phyloP scores from a whole-genome alignment of 2,888 invertebrate species.

The Dermolepida albohirtum region DNA sequence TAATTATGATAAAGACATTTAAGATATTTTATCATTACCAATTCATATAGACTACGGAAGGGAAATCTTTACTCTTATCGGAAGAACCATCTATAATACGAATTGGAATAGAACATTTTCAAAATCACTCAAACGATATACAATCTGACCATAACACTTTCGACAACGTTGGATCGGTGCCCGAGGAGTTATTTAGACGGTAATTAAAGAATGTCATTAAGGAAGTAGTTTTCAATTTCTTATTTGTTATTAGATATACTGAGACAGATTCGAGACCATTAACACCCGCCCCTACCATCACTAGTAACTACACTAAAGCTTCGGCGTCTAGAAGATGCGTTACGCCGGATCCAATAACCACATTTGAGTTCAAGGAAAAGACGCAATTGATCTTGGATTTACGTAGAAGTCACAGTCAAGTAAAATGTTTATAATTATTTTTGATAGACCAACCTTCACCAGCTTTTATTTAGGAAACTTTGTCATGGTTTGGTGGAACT shows the following conservation, averaged over 20 bases:
- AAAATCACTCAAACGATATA: constrained; percentile 32
- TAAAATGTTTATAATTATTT: constrained; percentile 52
- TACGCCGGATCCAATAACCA: constrained; percentile 76
- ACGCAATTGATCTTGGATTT: constrained; percentile 81
- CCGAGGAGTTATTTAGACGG: constrained; percentile 80
- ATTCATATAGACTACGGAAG: constrained; percentile 55
- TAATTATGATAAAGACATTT: not conserved
- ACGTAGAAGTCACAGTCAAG: constrained; percentile 76
- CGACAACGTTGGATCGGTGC: constrained; percentile 72
- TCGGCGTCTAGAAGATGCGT: constrained; percentile 76
- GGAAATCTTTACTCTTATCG: constrained; percentile 58
- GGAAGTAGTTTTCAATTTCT: too few relatives aligned
- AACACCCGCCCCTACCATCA: constrained; percentile 83
- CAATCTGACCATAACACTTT: constrained; percentile 13
- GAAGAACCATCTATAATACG: constrained; percentile 62
- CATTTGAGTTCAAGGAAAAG: constrained; percentile 66
- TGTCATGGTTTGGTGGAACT: constrained; percentile 67
- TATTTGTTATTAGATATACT: constrained; percentile 71
- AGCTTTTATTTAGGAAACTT: constrained; percentile 62
- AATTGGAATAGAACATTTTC: constrained; percentile 55
- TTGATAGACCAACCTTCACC: not conserved
- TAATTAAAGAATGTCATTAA: constrained; percentile 48
- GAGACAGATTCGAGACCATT: constrained; percentile 87
- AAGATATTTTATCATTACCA: not conserved
- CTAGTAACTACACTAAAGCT: constrained; percentile 78